Conservation (phyloP, 2,113 vertebrate species). For the Podocnemis expansa region DNA sequence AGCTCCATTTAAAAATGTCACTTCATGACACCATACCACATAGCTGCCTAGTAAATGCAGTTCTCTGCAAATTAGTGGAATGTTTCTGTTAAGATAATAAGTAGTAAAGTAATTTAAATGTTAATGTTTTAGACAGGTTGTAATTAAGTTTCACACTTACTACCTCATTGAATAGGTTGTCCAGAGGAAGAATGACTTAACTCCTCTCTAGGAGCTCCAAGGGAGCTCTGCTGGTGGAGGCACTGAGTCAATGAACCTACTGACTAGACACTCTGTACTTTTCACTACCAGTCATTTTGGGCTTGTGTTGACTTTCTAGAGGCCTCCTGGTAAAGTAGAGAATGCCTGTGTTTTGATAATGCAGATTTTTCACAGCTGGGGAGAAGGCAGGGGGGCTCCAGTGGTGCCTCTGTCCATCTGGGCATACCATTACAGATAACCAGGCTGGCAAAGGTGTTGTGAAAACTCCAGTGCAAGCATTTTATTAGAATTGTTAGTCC, state of each 20-base stretch:
- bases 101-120: neutral
- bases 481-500: neutral
- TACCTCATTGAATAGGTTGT: constrained; percentile 9
- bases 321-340: neutral
- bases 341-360: neutral
- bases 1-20: neutral
- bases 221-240: neutral
- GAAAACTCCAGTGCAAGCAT: neutral
- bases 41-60: neutral
- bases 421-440: neutral
- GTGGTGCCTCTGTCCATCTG: neutral
- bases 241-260: neutral
- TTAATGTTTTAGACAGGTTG: neutral
- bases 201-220: neutral
- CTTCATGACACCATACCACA: neutral
- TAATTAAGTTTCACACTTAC: constrained; percentile 31
- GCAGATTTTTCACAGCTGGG: neutral
- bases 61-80: neutral
- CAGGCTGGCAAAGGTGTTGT: neutral
- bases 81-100: neutral
- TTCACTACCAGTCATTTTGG: neutral
- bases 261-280: neutral
- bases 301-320: neutral
- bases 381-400: neutral
- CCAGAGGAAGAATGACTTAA: neutral